These are phyloP conservation scores for Bombus confusus DNA, from an alignment of 1,140 invertebrate genomes.

Conservation along the genomic window DNA sequence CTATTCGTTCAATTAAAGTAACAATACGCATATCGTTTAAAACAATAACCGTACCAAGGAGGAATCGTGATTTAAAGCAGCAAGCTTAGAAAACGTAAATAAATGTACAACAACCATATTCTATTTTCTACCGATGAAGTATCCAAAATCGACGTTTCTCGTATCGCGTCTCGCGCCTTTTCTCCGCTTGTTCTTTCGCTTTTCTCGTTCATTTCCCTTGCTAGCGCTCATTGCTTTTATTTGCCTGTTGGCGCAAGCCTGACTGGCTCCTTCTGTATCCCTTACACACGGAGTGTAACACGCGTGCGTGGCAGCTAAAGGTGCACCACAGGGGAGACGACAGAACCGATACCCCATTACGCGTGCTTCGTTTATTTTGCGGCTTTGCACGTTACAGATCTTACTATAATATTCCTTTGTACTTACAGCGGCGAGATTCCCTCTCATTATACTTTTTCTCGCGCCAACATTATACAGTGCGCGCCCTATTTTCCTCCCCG, in stretches of 20 bases:
- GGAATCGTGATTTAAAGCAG: conserved; percentile 10
- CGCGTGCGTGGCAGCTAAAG: conserved; percentile 76
- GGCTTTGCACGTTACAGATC: conserved; percentile 67
- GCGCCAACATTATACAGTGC: conserved; percentile 43
- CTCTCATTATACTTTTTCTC: conserved; percentile 65
- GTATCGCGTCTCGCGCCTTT: conserved; percentile 30
- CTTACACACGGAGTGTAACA: conserved; percentile 45
- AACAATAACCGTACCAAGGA: background rate
- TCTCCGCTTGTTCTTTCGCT: conserved; percentile 40
- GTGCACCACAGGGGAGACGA: conserved; percentile 47
- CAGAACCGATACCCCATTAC: conserved; percentile 49
- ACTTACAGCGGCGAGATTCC: conserved; percentile 50
- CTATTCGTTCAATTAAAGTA: background rate
- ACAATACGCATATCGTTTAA: background rate
- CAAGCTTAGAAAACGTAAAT: conserved; percentile 43
- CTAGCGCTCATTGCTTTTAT: background rate
- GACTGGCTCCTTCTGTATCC: conserved; percentile 22
- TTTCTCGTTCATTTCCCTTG: conserved; percentile 19
- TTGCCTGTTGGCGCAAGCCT: conserved; percentile 64
- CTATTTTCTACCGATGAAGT: conserved; percentile 28
- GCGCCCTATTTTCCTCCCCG: conserved; percentile 10
- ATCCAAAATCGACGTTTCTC: conserved; percentile 58
- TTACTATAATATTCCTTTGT: conserved; percentile 65
- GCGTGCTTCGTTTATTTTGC: conserved; percentile 58
- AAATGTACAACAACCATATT: conserved; percentile 54